A percentile compares a stretch with the other conserved stretches of the same genome.
phyloP scores from a whole-genome alignment of 2,888 invertebrate genomes.

The Pegoplata infirma region DNA sequence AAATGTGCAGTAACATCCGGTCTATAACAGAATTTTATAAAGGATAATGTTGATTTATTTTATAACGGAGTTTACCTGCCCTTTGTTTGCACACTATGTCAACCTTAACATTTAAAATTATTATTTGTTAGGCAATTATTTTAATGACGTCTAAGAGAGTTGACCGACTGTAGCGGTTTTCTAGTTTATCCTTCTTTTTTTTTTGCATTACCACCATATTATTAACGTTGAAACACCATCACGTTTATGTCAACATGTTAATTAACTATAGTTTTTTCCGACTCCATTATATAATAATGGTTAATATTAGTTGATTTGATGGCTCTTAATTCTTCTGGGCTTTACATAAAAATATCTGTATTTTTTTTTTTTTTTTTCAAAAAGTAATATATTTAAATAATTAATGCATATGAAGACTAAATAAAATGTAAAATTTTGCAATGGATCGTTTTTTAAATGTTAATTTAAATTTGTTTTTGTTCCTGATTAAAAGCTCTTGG shows the following conservation, averaged over 20 bases:
- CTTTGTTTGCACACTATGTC: neutral
- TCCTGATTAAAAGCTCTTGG: no score
- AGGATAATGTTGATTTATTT: neutral
- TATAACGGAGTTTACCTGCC: neutral
- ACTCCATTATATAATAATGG: neutral
- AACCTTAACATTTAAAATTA: neutral
- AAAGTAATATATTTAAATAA: no score
- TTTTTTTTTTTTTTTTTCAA: neutral
- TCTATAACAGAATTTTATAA: neutral
- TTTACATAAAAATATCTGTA: neutral
- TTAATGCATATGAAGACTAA: no score
- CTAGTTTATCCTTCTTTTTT: slow-evolving; percentile 3
- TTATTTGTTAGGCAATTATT: neutral
- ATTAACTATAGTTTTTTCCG: slow-evolving; percentile 27
- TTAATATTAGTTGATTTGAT: slow-evolving; percentile 29
- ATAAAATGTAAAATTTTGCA: no score
- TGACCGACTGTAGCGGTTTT: neutral
- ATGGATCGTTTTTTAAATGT: no score
- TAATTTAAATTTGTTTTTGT: no score
- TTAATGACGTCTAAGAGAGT: neutral
- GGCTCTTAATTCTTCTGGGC: slow-evolving; percentile 12
- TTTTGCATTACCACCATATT: neutral
- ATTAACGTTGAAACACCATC: slow-evolving; percentile 21
- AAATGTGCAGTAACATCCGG: neutral
- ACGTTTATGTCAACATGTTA: slow-evolving; percentile 39